These are phyloP conservation scores for Anolis apletophallus DNA, from an alignment of 2,797 vertebrate genomes.

Conservation along the genomic window DNA sequence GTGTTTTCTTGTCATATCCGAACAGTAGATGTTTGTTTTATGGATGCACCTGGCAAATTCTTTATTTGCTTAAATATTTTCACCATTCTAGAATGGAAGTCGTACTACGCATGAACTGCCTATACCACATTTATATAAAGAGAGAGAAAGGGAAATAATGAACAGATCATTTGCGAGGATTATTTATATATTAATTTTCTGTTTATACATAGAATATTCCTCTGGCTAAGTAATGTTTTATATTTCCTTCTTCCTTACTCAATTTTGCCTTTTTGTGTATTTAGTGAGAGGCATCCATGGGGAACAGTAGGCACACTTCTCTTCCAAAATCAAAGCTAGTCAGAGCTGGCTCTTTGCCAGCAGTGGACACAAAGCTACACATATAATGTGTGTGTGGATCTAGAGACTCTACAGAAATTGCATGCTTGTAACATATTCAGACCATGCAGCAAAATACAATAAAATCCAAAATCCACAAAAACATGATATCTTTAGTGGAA, in stretches of 20 bases:
- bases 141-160: not conserved
- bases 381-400: no score
- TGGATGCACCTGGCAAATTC: no score
- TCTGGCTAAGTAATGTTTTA: not conserved
- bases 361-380: no score
- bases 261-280: not conserved
- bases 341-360: no score
- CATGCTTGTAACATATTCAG: no score
- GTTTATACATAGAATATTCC: not conserved
- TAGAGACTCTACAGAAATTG: no score
- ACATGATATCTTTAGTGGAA: no score
- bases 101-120: not conserved
- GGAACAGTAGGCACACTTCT: not conserved
- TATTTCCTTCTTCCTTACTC: not conserved
- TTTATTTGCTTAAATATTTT: not conserved
- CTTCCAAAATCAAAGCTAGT: not conserved
- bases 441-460: no score
- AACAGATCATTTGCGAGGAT: not conserved
- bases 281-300: not conserved
- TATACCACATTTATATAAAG: not conserved
- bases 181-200: not conserved
- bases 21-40: not conserved
- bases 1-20: not conserved
- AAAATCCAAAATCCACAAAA: no score
- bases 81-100: not conserved